phyloP scores from a whole-genome alignment of 2,888 invertebrate genomes.

The Biston betularia region DNA sequence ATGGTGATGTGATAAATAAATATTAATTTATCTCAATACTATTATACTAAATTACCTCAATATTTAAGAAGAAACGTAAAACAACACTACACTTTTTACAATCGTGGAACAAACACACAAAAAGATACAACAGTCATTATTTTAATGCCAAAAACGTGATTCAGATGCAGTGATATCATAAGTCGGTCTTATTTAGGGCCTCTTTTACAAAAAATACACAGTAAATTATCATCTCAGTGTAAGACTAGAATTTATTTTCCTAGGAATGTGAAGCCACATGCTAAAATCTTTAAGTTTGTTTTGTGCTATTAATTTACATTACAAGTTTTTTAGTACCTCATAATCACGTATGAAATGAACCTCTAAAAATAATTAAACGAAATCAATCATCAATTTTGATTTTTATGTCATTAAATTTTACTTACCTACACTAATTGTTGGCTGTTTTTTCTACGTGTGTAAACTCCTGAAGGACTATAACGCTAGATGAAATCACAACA shows the following conservation, averaged over 20 bases:
- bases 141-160: constrained; percentile 24
- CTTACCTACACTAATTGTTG: background rate
- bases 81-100: background rate
- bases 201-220: background rate
- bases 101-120: constrained; percentile 3
- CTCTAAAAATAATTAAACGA: background rate
- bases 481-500: background rate
- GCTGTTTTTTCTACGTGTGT: background rate
- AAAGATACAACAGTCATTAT: background rate
- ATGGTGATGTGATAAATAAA: too few species aligned
- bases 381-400: background rate
- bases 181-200: constrained; percentile 9
- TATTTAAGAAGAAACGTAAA: background rate
- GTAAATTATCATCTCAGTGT: background rate
- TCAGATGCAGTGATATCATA: constrained; percentile 18
- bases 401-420: background rate
- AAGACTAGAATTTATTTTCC: background rate
- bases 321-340: background rate
- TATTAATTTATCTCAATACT: too few species aligned
- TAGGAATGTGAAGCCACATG: background rate
- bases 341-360: background rate
- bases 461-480: background rate
- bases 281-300: background rate
- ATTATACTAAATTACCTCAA: background rate
- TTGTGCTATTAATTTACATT: background rate